Conservation (phyloP, 2,113 vertebrate species). For the Macaca mulatta region DNA sequence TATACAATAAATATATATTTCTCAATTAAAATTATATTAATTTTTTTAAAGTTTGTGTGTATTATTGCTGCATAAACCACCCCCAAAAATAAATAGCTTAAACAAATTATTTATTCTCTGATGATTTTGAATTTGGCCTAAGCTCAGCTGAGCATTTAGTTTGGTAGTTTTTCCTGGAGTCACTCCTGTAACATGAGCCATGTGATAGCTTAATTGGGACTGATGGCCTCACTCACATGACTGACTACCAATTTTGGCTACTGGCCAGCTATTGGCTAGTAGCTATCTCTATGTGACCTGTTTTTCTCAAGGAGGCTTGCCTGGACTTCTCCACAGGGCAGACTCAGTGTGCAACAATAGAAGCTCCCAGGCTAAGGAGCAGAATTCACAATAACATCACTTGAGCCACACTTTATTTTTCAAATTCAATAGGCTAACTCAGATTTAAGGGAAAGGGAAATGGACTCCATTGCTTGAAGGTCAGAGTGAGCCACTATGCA, state of each 20-base stretch:
- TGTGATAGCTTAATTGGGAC: neutral
- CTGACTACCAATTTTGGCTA: neutral
- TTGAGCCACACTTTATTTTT: neutral
- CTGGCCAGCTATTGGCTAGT: neutral
- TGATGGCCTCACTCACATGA: neutral
- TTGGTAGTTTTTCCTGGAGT: neutral
- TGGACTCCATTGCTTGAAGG: rapidly evolving
- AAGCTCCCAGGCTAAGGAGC: neutral
- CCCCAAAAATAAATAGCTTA: neutral
- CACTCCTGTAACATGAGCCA: neutral
- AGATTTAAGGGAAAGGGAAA: neutral
- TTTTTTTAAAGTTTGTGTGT: neutral
- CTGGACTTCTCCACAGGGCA: neutral
- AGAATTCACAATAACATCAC: neutral
- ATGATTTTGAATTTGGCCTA: neutral
- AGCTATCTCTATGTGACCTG: too few relatives aligned
- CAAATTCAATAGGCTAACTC: neutral
- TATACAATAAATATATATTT: neutral
- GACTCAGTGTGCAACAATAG: neutral
- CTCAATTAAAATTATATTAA: neutral
- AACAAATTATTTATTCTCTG: neutral
- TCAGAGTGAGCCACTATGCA: neutral
- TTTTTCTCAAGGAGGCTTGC: neutral
- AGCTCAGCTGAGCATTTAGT: neutral
- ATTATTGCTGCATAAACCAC: neutral